phyloP scores from a whole-genome alignment of 2,113 vertebrate genomes.

The Donacobius atricapilla region DNA sequence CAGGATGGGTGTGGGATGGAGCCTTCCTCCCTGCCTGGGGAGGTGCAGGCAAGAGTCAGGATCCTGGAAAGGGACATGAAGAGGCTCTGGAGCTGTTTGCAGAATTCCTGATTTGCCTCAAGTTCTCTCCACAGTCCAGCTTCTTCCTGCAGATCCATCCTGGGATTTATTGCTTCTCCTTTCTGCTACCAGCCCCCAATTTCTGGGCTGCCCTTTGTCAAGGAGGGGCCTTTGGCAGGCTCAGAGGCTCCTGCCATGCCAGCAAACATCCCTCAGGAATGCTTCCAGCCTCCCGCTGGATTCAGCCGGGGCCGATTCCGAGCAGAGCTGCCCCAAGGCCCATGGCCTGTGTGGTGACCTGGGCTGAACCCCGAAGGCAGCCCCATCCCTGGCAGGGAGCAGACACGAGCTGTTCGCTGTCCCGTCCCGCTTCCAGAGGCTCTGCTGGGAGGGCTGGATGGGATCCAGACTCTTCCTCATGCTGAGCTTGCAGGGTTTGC shows the following conservation, averaged over 20 bases:
- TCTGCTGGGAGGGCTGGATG: not conserved
- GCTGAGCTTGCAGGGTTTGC: not conserved
- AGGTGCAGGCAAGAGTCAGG: not conserved
- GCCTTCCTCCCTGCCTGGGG: not conserved
- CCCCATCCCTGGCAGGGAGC: not conserved
- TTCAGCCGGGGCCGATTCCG: not conserved
- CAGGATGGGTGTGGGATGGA: accelerated
- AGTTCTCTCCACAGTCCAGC: not conserved
- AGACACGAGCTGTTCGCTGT: slow-evolving; percentile 12
- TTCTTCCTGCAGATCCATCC: not conserved
- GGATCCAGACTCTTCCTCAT: not conserved
- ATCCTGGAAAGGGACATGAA: not conserved
- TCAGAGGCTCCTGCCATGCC: not conserved
- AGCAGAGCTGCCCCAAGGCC: not conserved
- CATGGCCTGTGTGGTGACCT: not conserved
- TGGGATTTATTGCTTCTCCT: not conserved
- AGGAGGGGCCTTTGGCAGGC: not conserved
- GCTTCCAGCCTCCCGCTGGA: not conserved
- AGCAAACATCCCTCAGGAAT: not conserved
- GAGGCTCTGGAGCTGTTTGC: not conserved
- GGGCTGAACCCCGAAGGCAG: not conserved
- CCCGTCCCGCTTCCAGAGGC: not conserved
- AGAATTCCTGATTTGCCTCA: not conserved
- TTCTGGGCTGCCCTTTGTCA: not conserved
- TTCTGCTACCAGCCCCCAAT: not conserved